Percentiles rank a stretch among this genome's conserved stretches.
phyloP scores from a whole-genome alignment of 2,888 invertebrate species.

The Sminthurinus aureus region DNA sequence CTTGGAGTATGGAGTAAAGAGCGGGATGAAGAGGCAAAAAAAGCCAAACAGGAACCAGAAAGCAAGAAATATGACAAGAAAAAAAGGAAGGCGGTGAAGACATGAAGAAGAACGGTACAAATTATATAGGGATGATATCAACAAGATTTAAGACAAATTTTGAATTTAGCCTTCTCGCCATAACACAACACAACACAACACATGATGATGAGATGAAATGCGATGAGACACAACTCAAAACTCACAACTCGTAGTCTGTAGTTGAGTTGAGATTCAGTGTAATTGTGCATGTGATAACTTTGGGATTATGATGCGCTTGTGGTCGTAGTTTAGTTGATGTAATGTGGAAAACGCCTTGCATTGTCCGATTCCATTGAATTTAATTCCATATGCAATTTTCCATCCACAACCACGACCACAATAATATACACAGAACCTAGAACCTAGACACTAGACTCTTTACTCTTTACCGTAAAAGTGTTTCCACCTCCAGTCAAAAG shows the following conservation, averaged over 20 bases:
- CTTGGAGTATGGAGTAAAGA: background rate
- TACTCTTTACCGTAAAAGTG: conserved; percentile 22
- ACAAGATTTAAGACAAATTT: conserved; percentile 30
- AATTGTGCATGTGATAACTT: conserved; percentile 7
- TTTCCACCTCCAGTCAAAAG: background rate
- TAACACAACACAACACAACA: conserved; percentile 5
- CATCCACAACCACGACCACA: too few relatives aligned
- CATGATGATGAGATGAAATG: too few relatives aligned
- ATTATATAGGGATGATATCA: background rate
- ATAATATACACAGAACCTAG: too few relatives aligned
- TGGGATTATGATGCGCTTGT: conserved; percentile 24
- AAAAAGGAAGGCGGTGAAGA: conserved; percentile 4
- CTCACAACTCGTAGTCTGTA: background rate
- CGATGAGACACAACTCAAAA: too few relatives aligned
- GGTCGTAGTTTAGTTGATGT: too few relatives aligned
- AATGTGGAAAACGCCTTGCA: conserved; percentile 25
- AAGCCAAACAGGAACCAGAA: background rate
- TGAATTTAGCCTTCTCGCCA: conserved; percentile 24
- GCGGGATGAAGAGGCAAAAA: background rate
- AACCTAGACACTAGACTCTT: too few relatives aligned
- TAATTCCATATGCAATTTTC: background rate
- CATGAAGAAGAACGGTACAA: background rate
- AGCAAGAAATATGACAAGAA: background rate
- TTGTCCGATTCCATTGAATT: conserved; percentile 14
- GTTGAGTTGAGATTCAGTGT: too few relatives aligned